These are phyloP conservation scores for Cephalopholis sonnerati DNA, from an alignment of 2,113 vertebrate genomes.

Conservation along the genomic window DNA sequence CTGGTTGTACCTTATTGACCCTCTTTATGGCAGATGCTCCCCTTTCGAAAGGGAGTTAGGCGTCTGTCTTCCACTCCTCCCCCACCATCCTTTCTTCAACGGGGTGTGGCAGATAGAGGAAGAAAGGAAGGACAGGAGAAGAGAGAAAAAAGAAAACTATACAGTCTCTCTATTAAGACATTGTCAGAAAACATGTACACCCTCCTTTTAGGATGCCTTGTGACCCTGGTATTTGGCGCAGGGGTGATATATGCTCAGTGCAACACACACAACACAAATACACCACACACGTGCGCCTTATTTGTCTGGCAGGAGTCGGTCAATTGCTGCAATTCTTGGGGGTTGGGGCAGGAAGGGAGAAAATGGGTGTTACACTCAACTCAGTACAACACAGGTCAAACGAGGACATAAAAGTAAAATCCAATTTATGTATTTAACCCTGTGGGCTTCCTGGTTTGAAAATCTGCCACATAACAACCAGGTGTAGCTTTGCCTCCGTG, in stretches of 20 bases:
- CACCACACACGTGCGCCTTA: slow-evolving; percentile 3
- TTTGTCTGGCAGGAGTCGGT: slow-evolving; percentile 15
- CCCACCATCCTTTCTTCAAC: slow-evolving; percentile 20
- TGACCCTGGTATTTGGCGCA: slow-evolving; percentile 45
- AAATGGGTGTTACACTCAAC: not conserved
- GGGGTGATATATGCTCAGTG: slow-evolving; percentile 8
- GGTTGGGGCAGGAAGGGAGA: not conserved
- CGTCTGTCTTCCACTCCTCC: slow-evolving; percentile 43
- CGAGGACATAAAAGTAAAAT: slow-evolving; percentile 5
- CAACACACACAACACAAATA: slow-evolving; percentile 1
- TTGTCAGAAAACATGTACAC: slow-evolving; percentile 59
- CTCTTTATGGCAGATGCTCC: slow-evolving; percentile 63
- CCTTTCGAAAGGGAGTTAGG: slow-evolving; percentile 49
- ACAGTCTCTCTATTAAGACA: slow-evolving; percentile 66
- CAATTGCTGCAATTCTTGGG: slow-evolving; percentile 15
- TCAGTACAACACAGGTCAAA: slow-evolving; percentile 3
- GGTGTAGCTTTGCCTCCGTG: not conserved
- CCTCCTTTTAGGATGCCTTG: slow-evolving; percentile 45
- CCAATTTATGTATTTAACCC: not conserved
- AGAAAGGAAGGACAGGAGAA: slow-evolving; percentile 14
- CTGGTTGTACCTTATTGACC: slow-evolving; percentile 72
- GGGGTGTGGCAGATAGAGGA: slow-evolving; percentile 40
- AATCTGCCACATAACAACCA: not conserved
- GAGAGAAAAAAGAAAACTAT: slow-evolving; percentile 49
- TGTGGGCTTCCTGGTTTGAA: not conserved